phyloP scores from a whole-genome alignment of 2,888 invertebrate genomes.

The Parnassius orleans region DNA sequence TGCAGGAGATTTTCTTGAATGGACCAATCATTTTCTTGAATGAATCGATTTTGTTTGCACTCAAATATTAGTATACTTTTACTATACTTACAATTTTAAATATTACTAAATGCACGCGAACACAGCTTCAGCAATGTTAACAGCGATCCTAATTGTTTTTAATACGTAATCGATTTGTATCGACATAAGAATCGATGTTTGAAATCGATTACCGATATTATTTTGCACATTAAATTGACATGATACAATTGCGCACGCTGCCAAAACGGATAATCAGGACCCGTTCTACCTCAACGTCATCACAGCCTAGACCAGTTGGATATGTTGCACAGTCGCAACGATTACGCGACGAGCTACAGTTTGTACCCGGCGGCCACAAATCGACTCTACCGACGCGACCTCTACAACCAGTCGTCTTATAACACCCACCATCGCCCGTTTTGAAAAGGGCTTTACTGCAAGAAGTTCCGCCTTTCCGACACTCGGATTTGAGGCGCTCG shows the following conservation, averaged over 20 bases:
- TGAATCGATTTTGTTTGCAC: too few species aligned
- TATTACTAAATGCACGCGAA: too few species aligned
- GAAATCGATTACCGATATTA: not conserved
- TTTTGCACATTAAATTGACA: not conserved
- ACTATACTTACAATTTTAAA: too few species aligned
- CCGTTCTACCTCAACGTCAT: slow-evolving; percentile 62
- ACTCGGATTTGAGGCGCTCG: slow-evolving; percentile 63
- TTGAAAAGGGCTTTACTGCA: slow-evolving; percentile 78
- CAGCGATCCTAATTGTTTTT: too few species aligned
- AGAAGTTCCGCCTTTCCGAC: slow-evolving; percentile 74
- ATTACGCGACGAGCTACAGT: slow-evolving; percentile 60
- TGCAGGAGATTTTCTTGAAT: too few species aligned
- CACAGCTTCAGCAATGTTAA: too few species aligned
- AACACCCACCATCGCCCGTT: slow-evolving; percentile 73
- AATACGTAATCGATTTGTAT: too few species aligned
- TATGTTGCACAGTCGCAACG: slow-evolving; percentile 67
- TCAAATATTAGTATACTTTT: too few species aligned
- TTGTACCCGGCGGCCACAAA: slow-evolving; percentile 49
- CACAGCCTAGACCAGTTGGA: slow-evolving; percentile 75
- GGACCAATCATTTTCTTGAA: too few species aligned
- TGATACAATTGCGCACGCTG: slow-evolving; percentile 59
- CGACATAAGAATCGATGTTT: too few species aligned
- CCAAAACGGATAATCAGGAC: slow-evolving; percentile 45
- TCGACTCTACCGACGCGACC: slow-evolving; percentile 63
- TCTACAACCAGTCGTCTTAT: slow-evolving; percentile 63